phyloP scores from a whole-genome alignment of 2,888 invertebrate genomes.

The Archips xylosteana region DNA sequence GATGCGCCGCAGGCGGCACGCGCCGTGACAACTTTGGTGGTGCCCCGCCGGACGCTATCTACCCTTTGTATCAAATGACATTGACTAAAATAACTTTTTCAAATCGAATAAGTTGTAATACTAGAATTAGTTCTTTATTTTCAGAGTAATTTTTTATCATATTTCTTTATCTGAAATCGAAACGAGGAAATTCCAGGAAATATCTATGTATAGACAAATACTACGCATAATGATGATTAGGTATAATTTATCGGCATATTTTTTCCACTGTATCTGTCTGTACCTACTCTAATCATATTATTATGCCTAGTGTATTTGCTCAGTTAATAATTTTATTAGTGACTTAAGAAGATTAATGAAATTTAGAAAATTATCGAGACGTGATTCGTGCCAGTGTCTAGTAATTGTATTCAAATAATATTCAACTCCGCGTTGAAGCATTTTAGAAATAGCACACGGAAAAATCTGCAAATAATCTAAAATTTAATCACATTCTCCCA shows the following conservation, averaged over 20 bases:
- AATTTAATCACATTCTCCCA: constrained; percentile 8
- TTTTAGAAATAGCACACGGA: not conserved
- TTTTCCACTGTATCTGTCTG: too few species aligned
- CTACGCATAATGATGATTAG: too few species aligned
- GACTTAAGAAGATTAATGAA: too few species aligned
- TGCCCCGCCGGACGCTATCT: constrained; percentile 50
- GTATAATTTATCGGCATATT: too few species aligned
- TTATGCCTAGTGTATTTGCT: too few species aligned
- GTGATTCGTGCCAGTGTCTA: too few species aligned
- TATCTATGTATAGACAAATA: not conserved
- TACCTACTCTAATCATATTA: too few species aligned
- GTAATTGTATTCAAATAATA: too few species aligned
- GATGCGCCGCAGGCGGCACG: constrained; percentile 78
- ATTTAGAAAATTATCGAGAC: too few species aligned
- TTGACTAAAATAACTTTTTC: constrained; percentile 24
- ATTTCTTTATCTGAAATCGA: not conserved
- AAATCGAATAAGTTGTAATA: not conserved
- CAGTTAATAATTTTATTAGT: too few species aligned
- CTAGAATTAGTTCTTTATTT: too few species aligned
- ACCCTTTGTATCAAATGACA: constrained; percentile 40
- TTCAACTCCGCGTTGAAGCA: too few species aligned
- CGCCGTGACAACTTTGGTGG: constrained; percentile 66
- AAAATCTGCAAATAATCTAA: not conserved
- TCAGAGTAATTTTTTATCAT: not conserved
- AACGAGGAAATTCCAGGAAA: not conserved